A percentile compares a stretch with the other conserved stretches of the same genome.
phyloP scores from a whole-genome alignment of 1,140 invertebrate species.

The Coenobita brevimanus region DNA sequence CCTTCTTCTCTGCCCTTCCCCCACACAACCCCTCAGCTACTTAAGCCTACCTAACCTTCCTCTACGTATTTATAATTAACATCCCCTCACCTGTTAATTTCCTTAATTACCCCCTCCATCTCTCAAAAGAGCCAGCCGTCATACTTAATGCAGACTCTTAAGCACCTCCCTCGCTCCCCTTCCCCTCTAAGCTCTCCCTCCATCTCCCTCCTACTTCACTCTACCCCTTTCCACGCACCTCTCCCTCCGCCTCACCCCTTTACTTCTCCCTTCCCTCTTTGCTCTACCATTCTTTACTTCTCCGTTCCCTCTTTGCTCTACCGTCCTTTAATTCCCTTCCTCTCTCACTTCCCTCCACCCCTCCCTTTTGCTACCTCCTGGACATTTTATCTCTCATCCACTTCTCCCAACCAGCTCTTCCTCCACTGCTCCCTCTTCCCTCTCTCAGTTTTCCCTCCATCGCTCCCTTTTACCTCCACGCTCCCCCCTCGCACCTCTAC shows the following conservation, averaged over 20 bases:
- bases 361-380: background rate
- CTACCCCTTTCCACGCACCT: no score
- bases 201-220: no score
- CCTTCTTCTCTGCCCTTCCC: conserved; percentile 48
- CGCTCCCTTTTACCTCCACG: no score
- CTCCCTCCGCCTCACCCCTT: no score
- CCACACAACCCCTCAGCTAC: conserved; percentile 55
- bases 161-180: no score
- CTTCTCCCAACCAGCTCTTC: no score
- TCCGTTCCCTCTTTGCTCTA: background rate
- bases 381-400: no score
- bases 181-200: background rate
- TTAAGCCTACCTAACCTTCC: background rate
- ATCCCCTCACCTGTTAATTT: conserved; percentile 21
- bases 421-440: no score
- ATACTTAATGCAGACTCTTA: no score
- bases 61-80: background rate
- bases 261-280: background rate
- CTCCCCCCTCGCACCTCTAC: no score
- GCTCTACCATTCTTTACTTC: background rate
- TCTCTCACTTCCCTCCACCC: background rate
- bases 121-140: no score
- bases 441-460: no score
- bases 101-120: conserved; percentile 5
- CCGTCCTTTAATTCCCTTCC: background rate